Conservation (phyloP, 2,888 invertebrate genomes). For the Drosophila bunnanda region DNA sequence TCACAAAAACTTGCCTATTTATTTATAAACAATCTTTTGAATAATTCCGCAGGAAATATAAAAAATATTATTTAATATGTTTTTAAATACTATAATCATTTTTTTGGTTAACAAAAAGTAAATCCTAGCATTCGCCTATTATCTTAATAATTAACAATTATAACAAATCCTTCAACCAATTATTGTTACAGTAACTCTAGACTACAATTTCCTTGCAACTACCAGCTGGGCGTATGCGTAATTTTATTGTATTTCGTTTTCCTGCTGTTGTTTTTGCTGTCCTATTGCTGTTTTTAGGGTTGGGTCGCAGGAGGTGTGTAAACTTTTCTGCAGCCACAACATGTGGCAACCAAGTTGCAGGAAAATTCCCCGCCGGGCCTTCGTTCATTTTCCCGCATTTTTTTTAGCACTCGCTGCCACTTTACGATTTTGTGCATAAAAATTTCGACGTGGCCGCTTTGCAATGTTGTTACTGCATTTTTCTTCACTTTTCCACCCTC, state of each 20-base stretch:
- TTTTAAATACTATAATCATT: not conserved
- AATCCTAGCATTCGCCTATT: not conserved
- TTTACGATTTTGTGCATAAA: slow-evolving; percentile 52
- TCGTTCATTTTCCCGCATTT: not conserved
- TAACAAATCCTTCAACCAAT: not conserved
- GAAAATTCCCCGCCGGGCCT: slow-evolving; percentile 5
- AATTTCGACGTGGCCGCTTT: slow-evolving; percentile 53
- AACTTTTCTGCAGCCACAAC: slow-evolving; percentile 59
- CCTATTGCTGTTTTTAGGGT: slow-evolving; percentile 7
- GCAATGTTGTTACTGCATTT: slow-evolving; percentile 31
- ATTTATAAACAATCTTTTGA: no score
- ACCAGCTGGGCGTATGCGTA: slow-evolving; percentile 66
- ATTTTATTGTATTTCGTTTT: slow-evolving; percentile 5
- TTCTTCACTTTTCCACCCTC: not conserved
- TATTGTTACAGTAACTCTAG: not conserved
- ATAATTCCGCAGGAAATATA: no score
- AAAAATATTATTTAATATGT: slow-evolving; percentile 11
- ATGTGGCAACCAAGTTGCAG: slow-evolving; percentile 66
- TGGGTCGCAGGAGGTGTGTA: not conserved
- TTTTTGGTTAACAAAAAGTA: not conserved
- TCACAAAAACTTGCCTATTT: no score
- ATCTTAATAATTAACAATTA: not conserved
- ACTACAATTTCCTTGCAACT: slow-evolving; percentile 41
- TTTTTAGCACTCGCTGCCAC: slow-evolving; percentile 17
- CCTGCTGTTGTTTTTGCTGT: not conserved